Evolutionary conservation across 1,140 invertebrate species (phyloP).

Genomic region (Megalopta genalis): DNA sequence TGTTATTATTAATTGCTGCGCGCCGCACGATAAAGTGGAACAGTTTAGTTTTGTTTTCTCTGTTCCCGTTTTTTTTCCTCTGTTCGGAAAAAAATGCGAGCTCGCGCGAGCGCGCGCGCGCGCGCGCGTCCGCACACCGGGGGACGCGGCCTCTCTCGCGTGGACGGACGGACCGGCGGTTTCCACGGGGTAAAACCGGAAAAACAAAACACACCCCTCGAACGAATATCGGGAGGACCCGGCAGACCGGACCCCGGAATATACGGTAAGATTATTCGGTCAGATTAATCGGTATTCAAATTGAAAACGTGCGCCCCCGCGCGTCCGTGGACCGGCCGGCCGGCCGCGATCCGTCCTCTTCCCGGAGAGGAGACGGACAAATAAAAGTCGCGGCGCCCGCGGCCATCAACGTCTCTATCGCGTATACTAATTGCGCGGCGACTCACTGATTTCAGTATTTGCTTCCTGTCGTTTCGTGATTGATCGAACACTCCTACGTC

Average conservation of each 20-base stretch:
- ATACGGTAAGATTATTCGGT: conserved; percentile 51
- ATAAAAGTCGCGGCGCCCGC: conserved; percentile 16
- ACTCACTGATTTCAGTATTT: conserved; percentile 20
- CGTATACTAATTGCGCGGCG: conserved; percentile 40
- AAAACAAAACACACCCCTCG: conserved; percentile 51
- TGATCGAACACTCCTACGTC: conserved; percentile 8
- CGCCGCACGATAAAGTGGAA: conserved; percentile 62
- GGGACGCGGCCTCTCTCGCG: too few species aligned
- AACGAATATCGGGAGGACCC: conserved; percentile 61
- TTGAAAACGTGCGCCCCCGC: conserved; percentile 25
- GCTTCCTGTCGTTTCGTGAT: conserved; percentile 28
- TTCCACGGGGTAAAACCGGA: too few species aligned
- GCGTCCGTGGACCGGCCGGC: too few species aligned
- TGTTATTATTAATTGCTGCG: conserved; percentile 64
- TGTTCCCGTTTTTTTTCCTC: too few species aligned
- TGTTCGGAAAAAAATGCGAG: too few species aligned
- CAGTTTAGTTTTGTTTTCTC: conserved; percentile 49
- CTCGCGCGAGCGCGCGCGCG: too few species aligned
- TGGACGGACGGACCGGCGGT: too few species aligned
- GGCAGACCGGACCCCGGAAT: conserved; percentile 23
- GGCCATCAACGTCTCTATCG: conserved; percentile 49
- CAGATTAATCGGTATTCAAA: conserved; percentile 51
- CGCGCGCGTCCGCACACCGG: too few species aligned
- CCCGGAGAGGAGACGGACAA: conserved; percentile 12
- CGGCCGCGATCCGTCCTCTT: neutral